A percentile compares a stretch with the other conserved stretches of the same genome.
Conservation (phyloP, 2,113 vertebrate species). For the Phasianus colchicus region DNA sequence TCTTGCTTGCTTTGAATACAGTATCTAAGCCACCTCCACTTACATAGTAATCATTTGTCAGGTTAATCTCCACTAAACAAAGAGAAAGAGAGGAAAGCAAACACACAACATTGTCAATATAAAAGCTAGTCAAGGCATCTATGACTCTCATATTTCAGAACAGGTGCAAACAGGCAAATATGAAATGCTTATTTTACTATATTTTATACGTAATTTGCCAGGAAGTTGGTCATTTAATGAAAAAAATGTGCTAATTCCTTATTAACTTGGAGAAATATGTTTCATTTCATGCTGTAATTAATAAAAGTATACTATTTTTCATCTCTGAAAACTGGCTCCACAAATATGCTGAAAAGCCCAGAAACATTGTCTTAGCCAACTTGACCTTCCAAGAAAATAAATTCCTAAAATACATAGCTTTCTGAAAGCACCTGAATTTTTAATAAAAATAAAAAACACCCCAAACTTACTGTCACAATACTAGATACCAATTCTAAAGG, state of each 20-base stretch:
- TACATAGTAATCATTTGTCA: slow-evolving; percentile 90
- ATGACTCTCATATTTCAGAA: neutral
- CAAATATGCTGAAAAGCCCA: neutral
- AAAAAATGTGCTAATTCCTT: neutral
- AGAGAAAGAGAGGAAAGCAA: neutral
- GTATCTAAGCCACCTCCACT: slow-evolving; percentile 89
- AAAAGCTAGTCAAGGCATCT: neutral
- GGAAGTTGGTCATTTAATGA: neutral
- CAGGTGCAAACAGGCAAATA: neutral
- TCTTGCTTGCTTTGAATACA: slow-evolving; percentile 89
- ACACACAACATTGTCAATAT: neutral
- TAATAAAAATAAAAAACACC: neutral
- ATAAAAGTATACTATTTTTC: neutral
- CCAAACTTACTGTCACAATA: neutral
- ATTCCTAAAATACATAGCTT: neutral
- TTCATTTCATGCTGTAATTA: slow-evolving; percentile 9
- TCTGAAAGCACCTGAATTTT: neutral
- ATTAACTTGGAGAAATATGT: neutral
- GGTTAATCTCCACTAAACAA: slow-evolving; percentile 88
- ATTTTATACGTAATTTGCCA: neutral
- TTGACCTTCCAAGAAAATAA: neutral
- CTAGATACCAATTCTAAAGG: neutral
- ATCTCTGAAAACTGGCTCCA: neutral
- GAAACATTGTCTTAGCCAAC: neutral
- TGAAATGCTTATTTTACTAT: neutral